Evolutionary conservation across 2,888 invertebrate genomes (phyloP).

Genomic region (Ennomos fuscantarius): DNA sequence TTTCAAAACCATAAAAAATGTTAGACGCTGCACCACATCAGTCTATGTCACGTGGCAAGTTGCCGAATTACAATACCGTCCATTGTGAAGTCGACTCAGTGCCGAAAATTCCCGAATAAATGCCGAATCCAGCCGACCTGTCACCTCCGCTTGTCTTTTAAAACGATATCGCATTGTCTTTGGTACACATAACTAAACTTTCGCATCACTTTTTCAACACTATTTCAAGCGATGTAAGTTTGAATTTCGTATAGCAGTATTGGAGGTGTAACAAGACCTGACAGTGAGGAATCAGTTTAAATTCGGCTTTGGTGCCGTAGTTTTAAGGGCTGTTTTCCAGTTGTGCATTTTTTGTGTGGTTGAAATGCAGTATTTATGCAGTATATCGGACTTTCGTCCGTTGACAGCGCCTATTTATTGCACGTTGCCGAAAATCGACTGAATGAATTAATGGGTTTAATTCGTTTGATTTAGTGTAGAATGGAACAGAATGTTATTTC

Average conservation of each 20-base stretch:
- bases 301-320: slow-evolving; percentile 31
- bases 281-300: slow-evolving; percentile 27
- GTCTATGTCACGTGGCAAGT: slow-evolving; percentile 58
- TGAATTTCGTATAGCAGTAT: slow-evolving; percentile 3
- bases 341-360: slow-evolving; percentile 39
- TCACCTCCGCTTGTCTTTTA: slow-evolving; percentile 77
- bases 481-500: slow-evolving; percentile 26
- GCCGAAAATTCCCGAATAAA: slow-evolving; percentile 74
- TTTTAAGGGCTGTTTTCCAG: slow-evolving; percentile 20
- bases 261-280: slow-evolving; percentile 1
- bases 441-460: slow-evolving; percentile 70
- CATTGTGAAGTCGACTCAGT: slow-evolving; percentile 70
- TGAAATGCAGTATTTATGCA: slow-evolving; percentile 64
- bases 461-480: slow-evolving; percentile 38
- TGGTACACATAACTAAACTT: slow-evolving; percentile 26
- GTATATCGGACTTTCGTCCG: slow-evolving; percentile 69
- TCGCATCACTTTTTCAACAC: slow-evolving; percentile 15
- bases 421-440: slow-evolving; percentile 63
- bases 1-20: slow-evolving; percentile 26
- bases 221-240: slow-evolving; percentile 3
- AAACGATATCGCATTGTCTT: slow-evolving; percentile 78
- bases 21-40: slow-evolving; percentile 64
- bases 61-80: slow-evolving; percentile 56
- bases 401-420: slow-evolving; percentile 73
- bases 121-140: slow-evolving; percentile 69